These are phyloP conservation scores for Portunus trituberculatus DNA, from an alignment of 1,140 invertebrate species.

Conservation along the genomic window DNA sequence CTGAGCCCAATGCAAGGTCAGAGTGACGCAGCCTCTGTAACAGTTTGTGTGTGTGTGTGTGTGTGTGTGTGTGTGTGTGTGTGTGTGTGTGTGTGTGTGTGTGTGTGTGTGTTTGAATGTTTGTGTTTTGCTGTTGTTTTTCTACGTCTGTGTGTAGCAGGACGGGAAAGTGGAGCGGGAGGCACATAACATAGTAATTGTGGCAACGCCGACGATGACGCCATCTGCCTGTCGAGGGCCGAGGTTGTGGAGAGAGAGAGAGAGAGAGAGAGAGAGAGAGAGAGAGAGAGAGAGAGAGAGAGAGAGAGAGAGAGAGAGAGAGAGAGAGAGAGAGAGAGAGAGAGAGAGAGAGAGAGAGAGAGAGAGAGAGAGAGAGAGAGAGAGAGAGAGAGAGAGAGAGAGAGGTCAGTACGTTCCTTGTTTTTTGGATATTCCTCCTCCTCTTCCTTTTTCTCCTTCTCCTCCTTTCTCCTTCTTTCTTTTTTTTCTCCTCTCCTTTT, in stretches of 20 bases:
- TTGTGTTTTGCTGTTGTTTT: neutral
- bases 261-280: slow-evolving; percentile 59
- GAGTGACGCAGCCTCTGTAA: neutral
- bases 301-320: slow-evolving; percentile 57
- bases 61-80: slow-evolving; percentile 1
- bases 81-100: slow-evolving; percentile 20
- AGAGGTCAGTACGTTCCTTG: no score
- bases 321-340: slow-evolving; percentile 38
- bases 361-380: slow-evolving; percentile 42
- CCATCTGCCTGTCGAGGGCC: slow-evolving; percentile 5
- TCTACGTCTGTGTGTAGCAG: neutral
- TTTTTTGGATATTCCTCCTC: no score
- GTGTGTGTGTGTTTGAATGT: neutral
- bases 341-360: slow-evolving; percentile 32
- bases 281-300: slow-evolving; percentile 52
- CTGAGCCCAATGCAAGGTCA: neutral
- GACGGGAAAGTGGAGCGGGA: neutral
- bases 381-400: neutral
- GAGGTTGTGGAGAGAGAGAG: slow-evolving; percentile 34
- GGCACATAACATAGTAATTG: neutral
- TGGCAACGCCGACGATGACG: slow-evolving; percentile 30
- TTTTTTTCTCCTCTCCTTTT: neutral
- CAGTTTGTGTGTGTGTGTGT: neutral
- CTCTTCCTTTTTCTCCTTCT: no score
- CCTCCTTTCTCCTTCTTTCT: no score